Base-by-base conservation (phyloP, 2,888 invertebrate species). In the Megamerina dolium region DNA sequence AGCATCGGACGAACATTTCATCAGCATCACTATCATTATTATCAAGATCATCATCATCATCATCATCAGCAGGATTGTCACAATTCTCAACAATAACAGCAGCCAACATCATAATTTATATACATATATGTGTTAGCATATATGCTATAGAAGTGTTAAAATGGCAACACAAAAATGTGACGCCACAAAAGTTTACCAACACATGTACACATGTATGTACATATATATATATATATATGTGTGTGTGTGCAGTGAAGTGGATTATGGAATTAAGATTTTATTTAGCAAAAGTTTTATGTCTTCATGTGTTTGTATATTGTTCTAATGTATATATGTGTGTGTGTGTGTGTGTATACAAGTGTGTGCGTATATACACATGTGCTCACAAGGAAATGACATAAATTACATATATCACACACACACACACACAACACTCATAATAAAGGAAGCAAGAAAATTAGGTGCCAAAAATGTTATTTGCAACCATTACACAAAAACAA, bases 81-180 rank as follows among this genome's bases (percentile, higher is more conserved):
- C n/a, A n/a, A n/a, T n/a, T n/a, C n/a, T n/a, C n/a, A n/a, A n/a
- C n/a, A n/a, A n/a, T n/a, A n/a, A n/a, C n/a, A n/a, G n/a, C n/a
- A n/a, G n/a, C n/a, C n/a, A 37, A 36, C 30, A 37, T 37, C 42
- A 31, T 42, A 37, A 42, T 37, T 42, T 42, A 37, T 42, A 42
- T 23, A 31, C 36, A n/a, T n/a, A n/a, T n/a, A n/a, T n/a, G n/a
- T n/a, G n/a, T n/a, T n/a, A n/a, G n/a, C n/a, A n/a, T n/a, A n/a
- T n/a, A n/a, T 35, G 23, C 36, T 27, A 27, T 37, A 26, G 29
- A 30, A 37, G 42, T 42, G 42, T 36, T 42, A 37, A 42, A 42
- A 37, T 42, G 42, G 23, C 42, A 37, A 42, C 42, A 42, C 37
- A 31, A 37, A 41, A 42, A 37, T 42, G 36, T 42, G 31, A 23